These are phyloP conservation scores for Nannobrachium achirus DNA, from an alignment of 2,113 vertebrate genomes.

Conservation along the genomic window DNA sequence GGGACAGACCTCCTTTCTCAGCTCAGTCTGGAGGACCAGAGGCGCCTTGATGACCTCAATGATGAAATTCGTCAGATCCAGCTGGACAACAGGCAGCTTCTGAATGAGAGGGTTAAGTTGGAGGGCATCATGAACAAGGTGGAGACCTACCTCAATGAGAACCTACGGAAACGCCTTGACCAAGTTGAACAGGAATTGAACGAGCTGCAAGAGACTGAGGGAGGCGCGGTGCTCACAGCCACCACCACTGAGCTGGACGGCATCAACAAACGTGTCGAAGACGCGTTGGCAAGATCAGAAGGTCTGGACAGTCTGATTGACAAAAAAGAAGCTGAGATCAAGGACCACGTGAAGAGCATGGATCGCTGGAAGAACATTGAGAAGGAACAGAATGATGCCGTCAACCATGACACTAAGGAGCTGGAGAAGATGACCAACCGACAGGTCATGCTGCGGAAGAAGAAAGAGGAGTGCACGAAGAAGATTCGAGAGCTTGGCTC, in stretches of 20 bases:
- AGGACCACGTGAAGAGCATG: constrained; percentile 96
- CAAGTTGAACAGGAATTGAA: constrained; percentile 99
- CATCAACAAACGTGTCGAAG: constrained; percentile 97
- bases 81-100: constrained; percentile 96
- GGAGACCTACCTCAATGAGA: constrained; percentile 97
- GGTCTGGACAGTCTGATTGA: constrained; percentile 93
- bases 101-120: constrained; percentile 97
- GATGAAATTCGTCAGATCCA: constrained; percentile 97
- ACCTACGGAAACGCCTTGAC: constrained; percentile 94
- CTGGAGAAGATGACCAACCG: constrained; percentile 99
- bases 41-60: constrained; percentile 95
- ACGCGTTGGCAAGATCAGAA: constrained; percentile 94
- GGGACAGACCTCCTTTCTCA: constrained; percentile 97
- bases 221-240: constrained; percentile 95
- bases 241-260: constrained; percentile 97
- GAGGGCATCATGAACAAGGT: constrained; percentile 98
- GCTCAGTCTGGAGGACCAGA: constrained; percentile 97
- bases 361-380: constrained; percentile 99
- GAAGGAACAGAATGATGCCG: constrained; percentile 97
- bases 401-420: constrained; percentile 98
- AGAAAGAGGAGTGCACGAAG: constrained; percentile 99
- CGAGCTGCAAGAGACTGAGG: constrained; percentile 95
- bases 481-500: constrained; percentile 97
- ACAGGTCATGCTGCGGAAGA: constrained; percentile 98
- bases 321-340: constrained; percentile 96